phyloP scores from a whole-genome alignment of 2,113 vertebrate species.

The Collichthys lucidus region DNA sequence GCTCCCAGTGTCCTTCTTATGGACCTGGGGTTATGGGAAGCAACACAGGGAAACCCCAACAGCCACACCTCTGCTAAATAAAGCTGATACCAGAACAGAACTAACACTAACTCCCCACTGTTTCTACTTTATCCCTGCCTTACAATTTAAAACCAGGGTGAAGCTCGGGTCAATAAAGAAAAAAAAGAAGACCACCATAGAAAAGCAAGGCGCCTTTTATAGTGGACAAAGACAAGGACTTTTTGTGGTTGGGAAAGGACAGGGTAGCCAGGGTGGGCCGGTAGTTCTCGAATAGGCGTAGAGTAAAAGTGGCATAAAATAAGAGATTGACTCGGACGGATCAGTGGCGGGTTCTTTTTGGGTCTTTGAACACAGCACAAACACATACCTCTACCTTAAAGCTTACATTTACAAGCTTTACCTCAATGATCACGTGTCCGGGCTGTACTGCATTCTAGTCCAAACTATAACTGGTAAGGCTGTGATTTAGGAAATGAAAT shows the following conservation, averaged over 20 bases:
- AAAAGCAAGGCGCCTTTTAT: conserved; percentile 65
- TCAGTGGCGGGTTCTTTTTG: conserved; percentile 16
- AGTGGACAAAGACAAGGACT: conserved; percentile 65
- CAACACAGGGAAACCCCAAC: conserved; percentile 59
- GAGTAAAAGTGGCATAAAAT: conserved; percentile 60
- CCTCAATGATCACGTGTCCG: conserved; percentile 51
- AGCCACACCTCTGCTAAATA: conserved; percentile 78
- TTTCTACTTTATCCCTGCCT: conserved; percentile 63
- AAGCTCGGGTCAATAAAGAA: conserved; percentile 46
- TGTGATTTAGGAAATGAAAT: conserved; percentile 75
- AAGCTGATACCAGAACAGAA: conserved; percentile 72
- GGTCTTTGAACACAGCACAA: conserved; percentile 36
- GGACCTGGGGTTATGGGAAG: conserved; percentile 56
- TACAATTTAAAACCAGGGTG: conserved; percentile 76
- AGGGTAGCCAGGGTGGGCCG: conserved; percentile 43
- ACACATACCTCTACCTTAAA: conserved; percentile 15
- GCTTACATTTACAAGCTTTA: conserved; percentile 44
- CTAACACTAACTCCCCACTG: conserved; percentile 59
- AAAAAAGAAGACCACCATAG: conserved; percentile 48
- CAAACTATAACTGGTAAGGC: conserved; percentile 40
- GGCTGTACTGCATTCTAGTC: conserved; percentile 18
- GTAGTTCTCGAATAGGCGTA: conserved; percentile 31
- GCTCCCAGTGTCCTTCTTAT: conserved; percentile 45
- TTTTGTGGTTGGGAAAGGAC: conserved; percentile 60
- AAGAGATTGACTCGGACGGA: conserved; percentile 25